Conservation (phyloP, 2,797 vertebrate species). For the Chelon auratus region DNA sequence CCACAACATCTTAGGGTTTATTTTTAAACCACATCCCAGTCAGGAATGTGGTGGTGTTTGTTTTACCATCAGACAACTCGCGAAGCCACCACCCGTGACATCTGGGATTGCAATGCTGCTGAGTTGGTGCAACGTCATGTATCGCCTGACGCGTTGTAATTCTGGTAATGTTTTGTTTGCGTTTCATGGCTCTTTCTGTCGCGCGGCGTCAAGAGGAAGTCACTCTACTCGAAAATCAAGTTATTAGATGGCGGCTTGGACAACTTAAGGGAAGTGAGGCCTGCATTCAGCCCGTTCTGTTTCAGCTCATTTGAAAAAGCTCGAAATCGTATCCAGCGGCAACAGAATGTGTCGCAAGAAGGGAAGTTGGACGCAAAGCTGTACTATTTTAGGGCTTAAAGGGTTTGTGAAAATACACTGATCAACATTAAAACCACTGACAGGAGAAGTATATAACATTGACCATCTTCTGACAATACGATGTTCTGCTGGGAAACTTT, state of each 20-base stretch:
- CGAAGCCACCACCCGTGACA: not conserved
- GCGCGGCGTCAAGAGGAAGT: constrained; percentile 12
- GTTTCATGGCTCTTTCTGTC: not conserved
- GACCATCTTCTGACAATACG: too few relatives aligned
- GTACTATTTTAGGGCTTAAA: too few relatives aligned
- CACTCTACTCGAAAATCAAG: constrained; percentile 42
- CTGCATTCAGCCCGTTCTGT: not conserved
- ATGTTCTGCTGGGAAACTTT: too few relatives aligned
- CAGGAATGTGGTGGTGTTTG: constrained; percentile 30
- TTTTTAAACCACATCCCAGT: not conserved
- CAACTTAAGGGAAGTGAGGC: not conserved
- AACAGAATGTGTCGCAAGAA: not conserved
- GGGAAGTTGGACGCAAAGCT: not conserved
- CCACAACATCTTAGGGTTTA: not conserved
- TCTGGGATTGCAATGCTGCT: not conserved
- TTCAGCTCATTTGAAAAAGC: not conserved
- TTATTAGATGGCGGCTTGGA: not conserved
- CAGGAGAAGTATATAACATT: not conserved
- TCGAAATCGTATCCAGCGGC: not conserved
- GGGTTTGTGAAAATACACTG: too few relatives aligned
- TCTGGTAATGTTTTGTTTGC: constrained; percentile 4
- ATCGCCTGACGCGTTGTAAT: not conserved
- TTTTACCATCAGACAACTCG: constrained; percentile 1
- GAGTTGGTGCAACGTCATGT: not conserved
- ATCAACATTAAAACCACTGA: not conserved